Percentiles rank a stretch among this genome's conserved stretches.
Evolutionary conservation across 2,113 vertebrate genomes (phyloP).

Genomic region (Thalassarche chlororhynchos): DNA sequence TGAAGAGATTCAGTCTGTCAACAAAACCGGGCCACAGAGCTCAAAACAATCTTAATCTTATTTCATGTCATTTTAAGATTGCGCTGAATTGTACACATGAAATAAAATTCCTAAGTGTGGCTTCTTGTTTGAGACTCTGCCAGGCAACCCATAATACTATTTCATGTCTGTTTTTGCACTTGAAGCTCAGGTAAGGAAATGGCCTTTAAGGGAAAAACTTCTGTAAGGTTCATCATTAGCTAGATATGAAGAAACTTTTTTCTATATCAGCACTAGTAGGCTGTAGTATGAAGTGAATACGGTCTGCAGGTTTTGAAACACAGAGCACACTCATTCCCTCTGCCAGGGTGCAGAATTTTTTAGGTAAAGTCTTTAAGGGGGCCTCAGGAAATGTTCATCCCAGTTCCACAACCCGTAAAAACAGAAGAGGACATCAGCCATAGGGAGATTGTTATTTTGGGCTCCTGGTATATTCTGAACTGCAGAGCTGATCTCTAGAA

Average conservation of each 20-base stretch:
- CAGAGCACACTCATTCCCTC: not conserved
- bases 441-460: not conserved
- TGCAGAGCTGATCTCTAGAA: not conserved
- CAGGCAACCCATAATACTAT: not conserved
- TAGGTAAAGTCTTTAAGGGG: not conserved
- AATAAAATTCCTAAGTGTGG: not conserved
- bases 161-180: not conserved
- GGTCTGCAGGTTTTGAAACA: not conserved
- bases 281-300: not conserved
- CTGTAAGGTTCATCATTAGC: not conserved
- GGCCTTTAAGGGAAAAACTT: not conserved
- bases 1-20: not conserved
- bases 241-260: not conserved
- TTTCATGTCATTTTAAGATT: not conserved
- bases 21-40: not conserved
- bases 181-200: not conserved
- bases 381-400: not conserved
- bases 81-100: not conserved
- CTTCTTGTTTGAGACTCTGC: not conserved
- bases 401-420: not conserved
- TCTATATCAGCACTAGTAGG: not conserved
- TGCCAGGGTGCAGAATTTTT: not conserved
- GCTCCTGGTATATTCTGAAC: not conserved
- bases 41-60: not conserved
- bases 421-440: not conserved